phyloP scores from a whole-genome alignment of 2,113 vertebrate genomes.

The Passerina amoena region DNA sequence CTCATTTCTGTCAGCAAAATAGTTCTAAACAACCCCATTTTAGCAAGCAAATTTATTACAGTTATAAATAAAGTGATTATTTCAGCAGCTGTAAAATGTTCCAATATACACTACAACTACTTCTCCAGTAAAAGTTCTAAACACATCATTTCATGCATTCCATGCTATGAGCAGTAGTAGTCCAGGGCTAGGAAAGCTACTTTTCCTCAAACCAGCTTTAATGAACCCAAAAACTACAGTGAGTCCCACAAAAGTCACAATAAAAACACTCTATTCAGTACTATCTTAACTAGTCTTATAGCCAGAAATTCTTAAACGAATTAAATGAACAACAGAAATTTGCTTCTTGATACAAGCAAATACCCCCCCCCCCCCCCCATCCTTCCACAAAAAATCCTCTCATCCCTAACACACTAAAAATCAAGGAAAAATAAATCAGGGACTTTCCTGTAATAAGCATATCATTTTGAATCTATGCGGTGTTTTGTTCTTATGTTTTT shows the following conservation, averaged over 20 bases:
- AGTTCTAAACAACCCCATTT: constrained; percentile 20
- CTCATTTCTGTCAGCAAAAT: constrained; percentile 44
- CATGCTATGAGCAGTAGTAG: neutral
- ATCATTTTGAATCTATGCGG: neutral
- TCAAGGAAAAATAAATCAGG: accelerated
- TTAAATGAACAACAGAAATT: neutral
- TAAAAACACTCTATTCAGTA: neutral
- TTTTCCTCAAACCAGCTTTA: neutral
- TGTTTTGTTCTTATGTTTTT: neutral
- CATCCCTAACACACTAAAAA: neutral
- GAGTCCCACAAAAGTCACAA: neutral
- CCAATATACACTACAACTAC: neutral
- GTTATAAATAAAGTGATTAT: constrained; percentile 48
- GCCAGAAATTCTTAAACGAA: neutral
- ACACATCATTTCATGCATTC: neutral
- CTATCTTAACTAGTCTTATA: neutral
- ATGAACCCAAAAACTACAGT: neutral
- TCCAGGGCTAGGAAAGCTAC: neutral
- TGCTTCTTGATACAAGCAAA: neutral
- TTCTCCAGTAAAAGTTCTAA: neutral
- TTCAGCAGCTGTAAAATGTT: constrained; percentile 25
- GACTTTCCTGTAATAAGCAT: neutral
- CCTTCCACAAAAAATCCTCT: neutral
- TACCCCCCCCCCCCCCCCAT: accelerated
- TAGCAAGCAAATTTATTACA: constrained; percentile 35